Evolutionary conservation across 2,888 invertebrate species (phyloP), one percentile per base, ranked within the genome.

Genomic region (Tryphoninae sp.): DNA sequence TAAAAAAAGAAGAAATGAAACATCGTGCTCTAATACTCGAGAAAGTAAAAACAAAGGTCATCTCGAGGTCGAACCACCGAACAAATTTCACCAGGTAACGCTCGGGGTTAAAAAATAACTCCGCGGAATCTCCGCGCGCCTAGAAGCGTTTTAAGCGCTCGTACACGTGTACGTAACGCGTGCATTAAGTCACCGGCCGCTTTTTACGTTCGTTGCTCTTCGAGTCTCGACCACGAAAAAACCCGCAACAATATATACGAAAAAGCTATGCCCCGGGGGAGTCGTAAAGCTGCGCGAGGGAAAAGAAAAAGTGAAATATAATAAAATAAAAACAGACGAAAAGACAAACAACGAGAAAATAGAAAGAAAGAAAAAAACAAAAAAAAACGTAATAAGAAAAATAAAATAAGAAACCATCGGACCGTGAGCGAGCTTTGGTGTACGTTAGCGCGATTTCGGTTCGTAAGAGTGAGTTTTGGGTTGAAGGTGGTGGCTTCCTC

Each of bases 201-300:
- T 45, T 62, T 16, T 33, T 58, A 13, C 19, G 6, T 58, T 75
- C 16, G 58, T 59, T 51, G 33, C 33, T 71, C 75, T 51, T 59
- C 33, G 33, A 77, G 62, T 76, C 59, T 77, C 75, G 58, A 33
- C 64, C 64, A 23, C 73, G 75, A 81, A 72, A 72, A 51, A 19
- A 4, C 16, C 81, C 69, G 77, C 73, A 71, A 80, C 81, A 82
- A 84, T 83, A 83, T 81, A 82, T 76, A 16, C 16, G 64, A 6
- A 68, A 79, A 82, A 84, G 65, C 81, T 76, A 79, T 80, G 78
- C 53, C 81, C 78, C 79, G 62, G 69, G 55, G 76, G 59, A 82
- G 68, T 73, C 76, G 68, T 76, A 64, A 75, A 76, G 72, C 62
- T 76, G n/a, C 40, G 45, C 40, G 49, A 59, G 26, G 49, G 9